Base-by-base conservation (phyloP, 2,888 invertebrate genomes). In the Oscheius sp. region DNA sequence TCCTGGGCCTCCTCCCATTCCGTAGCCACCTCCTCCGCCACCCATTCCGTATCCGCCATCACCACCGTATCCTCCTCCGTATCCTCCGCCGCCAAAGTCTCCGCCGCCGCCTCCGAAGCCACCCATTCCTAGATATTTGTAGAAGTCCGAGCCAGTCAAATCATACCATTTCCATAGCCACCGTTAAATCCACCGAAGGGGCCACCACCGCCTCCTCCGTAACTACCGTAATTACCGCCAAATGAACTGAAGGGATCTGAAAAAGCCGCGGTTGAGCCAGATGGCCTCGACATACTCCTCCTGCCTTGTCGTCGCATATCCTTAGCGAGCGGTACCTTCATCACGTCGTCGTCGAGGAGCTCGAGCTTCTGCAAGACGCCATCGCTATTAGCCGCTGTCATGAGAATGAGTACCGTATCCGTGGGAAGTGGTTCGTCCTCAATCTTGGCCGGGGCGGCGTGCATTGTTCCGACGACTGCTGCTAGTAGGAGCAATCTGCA, bases 211-310 rank as follows among this genome's bases (percentile, higher is more conserved):
- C 70, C 70, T 10, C 65, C 63, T 47, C 63, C 73, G 57, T 57
- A 73, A n/a, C 65, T 65, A 4, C 73, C 73, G 37, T 73, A 73
- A 32, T 33, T 58, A 7, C 72, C 72, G 29, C 66, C 66, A 29
- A 73, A 73, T 10, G 65, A 66, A 48, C 53, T 65, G 74, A 74
- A 74, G 29, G 74, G 74, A 66, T 66, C 74, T 74, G 68, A 11
- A 66, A 37, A 21, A n/a, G 13, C 21, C 2, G 35, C 10, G 50
- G 29, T n/a, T 21, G 60, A 58, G 37, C 29, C 11, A 10, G 63
- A 63, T 50, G 48, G 10, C 59, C 32, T 65, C 51, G 33, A 21
- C 51, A 21, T 50, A 73, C 63, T 63, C 33, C 63, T 63, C 37
- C 65, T 32, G 21, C 60, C 42, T 21, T 58, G 70, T 10, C 71